Base-by-base conservation (phyloP, 2,888 invertebrate genomes). In the Euproctis similis region DNA sequence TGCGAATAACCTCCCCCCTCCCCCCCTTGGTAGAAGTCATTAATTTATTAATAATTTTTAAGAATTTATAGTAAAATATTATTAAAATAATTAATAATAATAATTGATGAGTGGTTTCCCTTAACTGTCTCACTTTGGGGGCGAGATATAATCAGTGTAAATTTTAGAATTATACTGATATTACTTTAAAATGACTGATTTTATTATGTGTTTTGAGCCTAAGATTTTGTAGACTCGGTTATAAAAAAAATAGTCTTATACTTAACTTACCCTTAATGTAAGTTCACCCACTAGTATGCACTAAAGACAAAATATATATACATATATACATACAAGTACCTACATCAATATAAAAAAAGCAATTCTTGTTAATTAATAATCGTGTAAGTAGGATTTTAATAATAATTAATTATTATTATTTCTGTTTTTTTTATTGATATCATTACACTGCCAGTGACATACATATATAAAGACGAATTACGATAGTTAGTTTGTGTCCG, bases 131-230 rank as follows among this genome's bases (percentile, higher is more conserved):
- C 78, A 71, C 74, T 59, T 75, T 71, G 75, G 67, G 62, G 61
- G 77, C 74, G 81, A 71, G 59, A 66, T 71, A 77, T 67, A 72
- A 74, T 81, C 80, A 74, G 76, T 82, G 80, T 82, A 81, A 58
- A 81, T 76, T 80, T 71, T 80, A 81, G 80, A 75, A 73, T 78
- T 62, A 78, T 77, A 80, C 76, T 80, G 78, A 71, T n/a, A 77
- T 82, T 82, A 66, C 70, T 76, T 84, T 84, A 72, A 82, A 82
- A 82, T 81, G 84, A 84, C 84, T 84, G 84, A 84, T 84, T 84
- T 82, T 78, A 77, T 81, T 80, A 80, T 82, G 75, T 70, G 81
- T 84, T 84, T 70, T 76, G 74, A 75, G 80, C 80, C 84, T 81
- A 81, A 84, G 76, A 78, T 76, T 80, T 76, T 72, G 77, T 80